A percentile compares a stretch with the other conserved stretches of the same genome.
Evolutionary conservation across 1,140 invertebrate genomes (phyloP).

Genomic region (Drosophila jambulina): DNA sequence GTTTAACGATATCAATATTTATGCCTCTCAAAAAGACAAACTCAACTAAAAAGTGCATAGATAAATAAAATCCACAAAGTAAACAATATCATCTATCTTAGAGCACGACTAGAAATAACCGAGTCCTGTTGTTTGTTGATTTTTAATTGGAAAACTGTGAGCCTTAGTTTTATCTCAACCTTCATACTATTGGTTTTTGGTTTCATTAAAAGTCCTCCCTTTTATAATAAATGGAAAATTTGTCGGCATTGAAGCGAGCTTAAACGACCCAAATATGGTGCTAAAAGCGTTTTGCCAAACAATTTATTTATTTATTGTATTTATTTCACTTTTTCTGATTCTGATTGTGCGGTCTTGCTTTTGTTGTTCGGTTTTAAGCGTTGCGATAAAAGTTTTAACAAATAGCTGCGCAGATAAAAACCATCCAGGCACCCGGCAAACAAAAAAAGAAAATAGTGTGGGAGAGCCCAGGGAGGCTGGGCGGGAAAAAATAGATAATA

Average conservation of each 20-base stretch:
- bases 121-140: neutral
- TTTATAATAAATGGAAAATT: constrained; percentile 15
- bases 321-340: constrained; percentile 54
- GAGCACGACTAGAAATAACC: neutral
- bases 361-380: constrained; percentile 63
- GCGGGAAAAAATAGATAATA: constrained; percentile 67
- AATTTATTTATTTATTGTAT: constrained; percentile 67
- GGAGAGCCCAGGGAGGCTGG: constrained; percentile 15
- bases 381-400: constrained; percentile 82
- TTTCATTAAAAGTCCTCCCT: constrained; percentile 11
- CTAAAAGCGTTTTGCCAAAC: constrained; percentile 68
- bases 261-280: constrained; percentile 56
- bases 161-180: neutral
- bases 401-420: constrained; percentile 77
- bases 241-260: constrained; percentile 12
- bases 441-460: constrained; percentile 11
- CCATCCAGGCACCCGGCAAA: constrained; percentile 24
- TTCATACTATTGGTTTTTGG: constrained; percentile 32
- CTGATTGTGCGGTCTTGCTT: constrained; percentile 33
- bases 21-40: neutral
- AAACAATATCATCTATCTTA: too few species aligned
- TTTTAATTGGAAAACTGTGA: neutral
- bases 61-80: neutral
- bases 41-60: neutral
- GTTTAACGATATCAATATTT: neutral